These are phyloP conservation scores for Pachyuromys duprasi DNA, from an alignment of 2,797 vertebrate genomes.

Conservation along the genomic window DNA sequence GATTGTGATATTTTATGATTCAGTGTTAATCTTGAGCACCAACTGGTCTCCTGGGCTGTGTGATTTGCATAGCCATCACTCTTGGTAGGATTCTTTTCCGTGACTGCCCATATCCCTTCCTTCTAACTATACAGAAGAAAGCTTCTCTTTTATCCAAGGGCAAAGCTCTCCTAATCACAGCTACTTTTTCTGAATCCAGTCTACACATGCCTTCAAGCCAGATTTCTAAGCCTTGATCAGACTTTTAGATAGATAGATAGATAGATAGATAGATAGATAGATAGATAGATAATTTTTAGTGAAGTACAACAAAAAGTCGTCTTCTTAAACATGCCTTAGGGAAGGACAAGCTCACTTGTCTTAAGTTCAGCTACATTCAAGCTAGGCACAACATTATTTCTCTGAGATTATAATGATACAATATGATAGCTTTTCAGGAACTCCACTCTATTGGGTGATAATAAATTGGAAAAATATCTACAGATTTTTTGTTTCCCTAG, in stretches of 20 bases:
- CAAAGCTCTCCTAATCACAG: constrained; percentile 19
- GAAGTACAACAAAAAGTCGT: neutral
- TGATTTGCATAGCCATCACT: constrained; percentile 35
- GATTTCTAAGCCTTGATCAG: constrained; percentile 17
- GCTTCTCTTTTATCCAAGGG: neutral
- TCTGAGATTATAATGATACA: constrained; percentile 5
- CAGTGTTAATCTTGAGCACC: neutral
- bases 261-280: too few relatives aligned
- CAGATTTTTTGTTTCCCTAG: neutral
- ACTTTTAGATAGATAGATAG: too few relatives aligned
- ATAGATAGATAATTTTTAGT: neutral
- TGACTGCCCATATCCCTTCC: neutral
- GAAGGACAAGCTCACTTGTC: neutral
- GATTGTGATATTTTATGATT: constrained; percentile 24
- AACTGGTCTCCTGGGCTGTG: neutral
- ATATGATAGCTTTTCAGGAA: constrained; percentile 9
- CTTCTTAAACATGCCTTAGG: neutral
- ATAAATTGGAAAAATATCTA: neutral
- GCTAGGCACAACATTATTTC: constrained; percentile 8
- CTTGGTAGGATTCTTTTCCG: neutral
- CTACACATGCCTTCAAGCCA: neutral
- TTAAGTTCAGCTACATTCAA: constrained; percentile 28
- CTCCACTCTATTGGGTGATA: neutral
- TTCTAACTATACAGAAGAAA: neutral
- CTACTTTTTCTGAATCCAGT: constrained; percentile 42